Evolutionary conservation across 2,888 invertebrate species (phyloP), one percentile per base, ranked within the genome.

Genomic region (Apamea sordens): DNA sequence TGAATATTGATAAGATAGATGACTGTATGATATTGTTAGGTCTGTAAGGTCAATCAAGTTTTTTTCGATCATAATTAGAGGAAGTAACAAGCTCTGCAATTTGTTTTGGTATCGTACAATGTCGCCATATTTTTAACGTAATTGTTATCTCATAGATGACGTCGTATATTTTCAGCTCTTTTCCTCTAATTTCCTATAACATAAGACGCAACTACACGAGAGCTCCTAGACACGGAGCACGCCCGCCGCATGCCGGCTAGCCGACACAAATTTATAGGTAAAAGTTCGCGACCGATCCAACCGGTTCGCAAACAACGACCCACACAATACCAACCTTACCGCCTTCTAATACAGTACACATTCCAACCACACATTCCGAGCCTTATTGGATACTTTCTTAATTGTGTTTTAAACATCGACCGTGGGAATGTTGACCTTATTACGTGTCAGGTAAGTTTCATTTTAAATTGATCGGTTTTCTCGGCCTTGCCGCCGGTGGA

Each of bases 221-320:
- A 93, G 93, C 94, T 95, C 93, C 95, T 96, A 96, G 94, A 95
- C 94, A 91, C 91, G 91, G 89, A 86, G 85, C 86, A 88, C 92
- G 91, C 93, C 92, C 91, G 92, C 93, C 92, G 94, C 93, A 93
- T 93, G 94, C 94, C 94, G 92, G 92, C 94, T 92, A 93, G 94
- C 94, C 95, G 96, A 95, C 96, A 96, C 95, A 95, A 97, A 97
- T 97, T 97, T 97, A 97, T 97, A 97, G 96, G 97, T 96, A 96
- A 97, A 96, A 97, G 97, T 97, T 97, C 97, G 97, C 96, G 96
- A 96, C 96, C 96, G 94, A 93, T 85, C 94, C 91, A 94, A 96
- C 96, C 96, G 95, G 96, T 96, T 92, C 89, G 89, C 90, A 73
- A 81, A 78, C 88, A 64, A 72, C 76, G 24, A 84, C 88, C 91